These are phyloP conservation scores for Erythrolamprus reginae DNA, from an alignment of 2,113 vertebrate species.

Conservation along the genomic window DNA sequence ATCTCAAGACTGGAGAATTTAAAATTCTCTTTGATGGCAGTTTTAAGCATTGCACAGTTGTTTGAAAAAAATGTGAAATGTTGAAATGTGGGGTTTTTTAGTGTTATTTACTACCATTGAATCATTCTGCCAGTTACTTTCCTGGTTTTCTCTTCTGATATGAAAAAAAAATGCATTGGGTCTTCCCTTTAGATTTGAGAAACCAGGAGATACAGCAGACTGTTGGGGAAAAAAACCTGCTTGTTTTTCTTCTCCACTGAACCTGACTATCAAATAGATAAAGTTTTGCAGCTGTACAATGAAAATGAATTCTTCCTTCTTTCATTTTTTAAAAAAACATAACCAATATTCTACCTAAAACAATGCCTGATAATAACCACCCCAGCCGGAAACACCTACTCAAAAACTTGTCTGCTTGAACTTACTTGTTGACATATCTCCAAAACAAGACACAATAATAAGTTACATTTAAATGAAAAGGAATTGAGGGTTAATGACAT, in stretches of 20 bases:
- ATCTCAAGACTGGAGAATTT: neutral
- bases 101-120: neutral
- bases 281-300: neutral
- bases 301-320: neutral
- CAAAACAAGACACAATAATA: neutral
- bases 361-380: neutral
- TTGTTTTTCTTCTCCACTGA: neutral
- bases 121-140: neutral
- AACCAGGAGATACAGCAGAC: neutral
- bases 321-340: neutral
- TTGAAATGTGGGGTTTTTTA: neutral
- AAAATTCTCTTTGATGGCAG: neutral
- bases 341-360: neutral
- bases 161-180: neutral
- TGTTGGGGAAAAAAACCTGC: neutral
- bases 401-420: neutral
- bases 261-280: neutral
- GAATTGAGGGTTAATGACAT: neutral
- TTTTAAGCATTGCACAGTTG: neutral
- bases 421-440: neutral
- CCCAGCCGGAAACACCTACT: neutral
- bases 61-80: neutral
- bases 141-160: neutral
- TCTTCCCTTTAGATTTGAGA: no score
- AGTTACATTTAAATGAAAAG: neutral